Percentiles rank a stretch among this genome's conserved stretches.
These are phyloP conservation scores for Myotis planiceps DNA, from an alignment of 2,797 vertebrate genomes.

Conservation along the genomic window DNA sequence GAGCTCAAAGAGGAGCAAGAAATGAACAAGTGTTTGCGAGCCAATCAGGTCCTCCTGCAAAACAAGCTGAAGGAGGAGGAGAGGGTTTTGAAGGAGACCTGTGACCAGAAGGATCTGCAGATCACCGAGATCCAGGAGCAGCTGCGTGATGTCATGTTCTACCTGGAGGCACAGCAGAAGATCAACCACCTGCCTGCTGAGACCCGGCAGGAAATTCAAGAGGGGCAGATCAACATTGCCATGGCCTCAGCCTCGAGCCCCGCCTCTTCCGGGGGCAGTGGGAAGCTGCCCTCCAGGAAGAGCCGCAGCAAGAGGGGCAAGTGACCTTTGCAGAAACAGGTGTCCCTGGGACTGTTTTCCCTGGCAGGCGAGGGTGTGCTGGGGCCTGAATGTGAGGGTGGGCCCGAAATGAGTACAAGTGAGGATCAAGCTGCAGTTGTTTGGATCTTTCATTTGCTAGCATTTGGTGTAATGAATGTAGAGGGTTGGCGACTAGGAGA, in stretches of 20 bases:
- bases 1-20: slow-evolving; percentile 98
- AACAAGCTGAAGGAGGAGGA: slow-evolving; percentile 94
- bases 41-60: slow-evolving; percentile 95
- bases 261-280: slow-evolving; percentile 72
- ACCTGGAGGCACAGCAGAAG: slow-evolving; percentile 95
- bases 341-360: slow-evolving; percentile 42
- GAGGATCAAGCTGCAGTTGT: slow-evolving; percentile 74
- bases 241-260: slow-evolving; percentile 87
- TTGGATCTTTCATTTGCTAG: slow-evolving; percentile 83
- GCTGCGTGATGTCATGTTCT: slow-evolving; percentile 98
- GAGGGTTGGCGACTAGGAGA: slow-evolving; percentile 12
- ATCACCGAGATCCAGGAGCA: slow-evolving; percentile 96
- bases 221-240: slow-evolving; percentile 96
- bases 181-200: slow-evolving; percentile 94
- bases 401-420: slow-evolving; percentile 51
- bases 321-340: slow-evolving; percentile 79
- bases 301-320: slow-evolving; percentile 95
- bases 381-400: slow-evolving; percentile 58
- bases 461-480: not conserved
- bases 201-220: slow-evolving; percentile 95
- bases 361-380: not conserved
- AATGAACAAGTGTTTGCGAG: slow-evolving; percentile 96
- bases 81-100: slow-evolving; percentile 89
- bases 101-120: slow-evolving; percentile 91
- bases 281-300: slow-evolving; percentile 90